These are phyloP conservation scores for Hemibagrus guttatus DNA, from an alignment of 2,797 vertebrate genomes.

Conservation along the genomic window DNA sequence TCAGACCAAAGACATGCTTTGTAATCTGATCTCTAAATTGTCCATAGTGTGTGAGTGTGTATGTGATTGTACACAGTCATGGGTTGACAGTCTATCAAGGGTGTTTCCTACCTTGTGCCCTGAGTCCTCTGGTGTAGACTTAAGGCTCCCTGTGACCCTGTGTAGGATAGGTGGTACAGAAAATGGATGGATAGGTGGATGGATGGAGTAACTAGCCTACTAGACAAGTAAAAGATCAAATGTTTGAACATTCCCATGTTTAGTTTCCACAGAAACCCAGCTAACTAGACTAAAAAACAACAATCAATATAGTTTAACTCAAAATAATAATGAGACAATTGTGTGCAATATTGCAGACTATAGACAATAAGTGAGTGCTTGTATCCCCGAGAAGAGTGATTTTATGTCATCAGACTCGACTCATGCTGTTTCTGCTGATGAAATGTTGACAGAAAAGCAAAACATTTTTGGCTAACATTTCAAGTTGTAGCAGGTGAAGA, in stretches of 20 bases:
- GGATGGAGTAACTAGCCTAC: background rate
- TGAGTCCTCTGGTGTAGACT: too few relatives aligned
- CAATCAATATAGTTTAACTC: background rate
- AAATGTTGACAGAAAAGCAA: background rate
- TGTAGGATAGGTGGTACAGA: too few relatives aligned
- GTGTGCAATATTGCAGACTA: background rate
- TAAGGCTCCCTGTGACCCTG: too few relatives aligned
- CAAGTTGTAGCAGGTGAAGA: background rate
- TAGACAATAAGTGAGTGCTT: background rate
- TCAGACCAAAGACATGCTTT: too few relatives aligned
- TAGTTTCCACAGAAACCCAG: background rate
- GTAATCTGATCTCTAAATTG: too few relatives aligned
- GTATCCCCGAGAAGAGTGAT: background rate
- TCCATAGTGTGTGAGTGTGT: too few relatives aligned
- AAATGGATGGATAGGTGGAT: too few relatives aligned
- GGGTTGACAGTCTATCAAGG: too few relatives aligned
- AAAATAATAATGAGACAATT: background rate
- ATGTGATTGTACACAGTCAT: too few relatives aligned
- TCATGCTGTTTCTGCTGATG: background rate
- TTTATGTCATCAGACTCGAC: background rate
- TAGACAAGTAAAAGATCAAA: background rate
- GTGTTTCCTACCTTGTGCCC: too few relatives aligned
- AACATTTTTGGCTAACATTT: background rate
- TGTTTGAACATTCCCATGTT: background rate
- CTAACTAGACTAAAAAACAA: background rate